Conservation (phyloP, 2,797 vertebrate genomes). For the Lagodon rhomboides region DNA sequence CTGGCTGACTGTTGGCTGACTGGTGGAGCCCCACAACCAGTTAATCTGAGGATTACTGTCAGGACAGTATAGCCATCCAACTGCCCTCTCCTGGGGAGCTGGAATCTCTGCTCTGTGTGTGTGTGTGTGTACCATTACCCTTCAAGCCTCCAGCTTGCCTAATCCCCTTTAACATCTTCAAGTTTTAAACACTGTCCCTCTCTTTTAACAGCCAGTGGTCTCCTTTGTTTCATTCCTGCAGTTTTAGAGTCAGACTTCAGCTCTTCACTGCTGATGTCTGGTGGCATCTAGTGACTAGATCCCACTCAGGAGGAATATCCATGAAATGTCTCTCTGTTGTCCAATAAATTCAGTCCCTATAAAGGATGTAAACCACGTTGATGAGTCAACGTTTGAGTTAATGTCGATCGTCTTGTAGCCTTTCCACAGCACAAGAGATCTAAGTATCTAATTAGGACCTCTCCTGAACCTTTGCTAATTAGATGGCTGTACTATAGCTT, state of each 20-base stretch:
- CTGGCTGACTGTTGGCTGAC: conserved; percentile 32
- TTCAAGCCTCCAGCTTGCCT: conserved; percentile 19
- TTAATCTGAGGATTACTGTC: conserved; percentile 84
- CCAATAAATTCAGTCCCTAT: neutral
- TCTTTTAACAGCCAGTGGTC: neutral
- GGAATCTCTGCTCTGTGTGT: conserved; percentile 54
- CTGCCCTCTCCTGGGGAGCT: conserved; percentile 63
- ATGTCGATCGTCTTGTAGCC: too few species aligned
- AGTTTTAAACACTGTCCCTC: conserved; percentile 3
- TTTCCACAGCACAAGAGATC: too few species aligned
- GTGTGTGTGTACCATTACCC: conserved; percentile 22
- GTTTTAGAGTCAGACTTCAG: neutral
- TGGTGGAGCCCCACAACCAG: conserved; percentile 62
- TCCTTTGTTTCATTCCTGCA: neutral
- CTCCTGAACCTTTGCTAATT: neutral
- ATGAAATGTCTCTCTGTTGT: neutral
- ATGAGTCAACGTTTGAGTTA: too few species aligned
- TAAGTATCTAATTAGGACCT: neutral
- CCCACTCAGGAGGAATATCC: neutral
- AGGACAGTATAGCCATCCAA: conserved; percentile 69
- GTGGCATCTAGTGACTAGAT: neutral
- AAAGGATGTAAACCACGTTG: neutral
- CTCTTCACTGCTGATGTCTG: neutral
- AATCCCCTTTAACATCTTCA: conserved; percentile 41
- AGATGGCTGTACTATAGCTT: neutral